Base-by-base conservation (phyloP, 2,797 vertebrate species). In the Serranus cabrilla region DNA sequence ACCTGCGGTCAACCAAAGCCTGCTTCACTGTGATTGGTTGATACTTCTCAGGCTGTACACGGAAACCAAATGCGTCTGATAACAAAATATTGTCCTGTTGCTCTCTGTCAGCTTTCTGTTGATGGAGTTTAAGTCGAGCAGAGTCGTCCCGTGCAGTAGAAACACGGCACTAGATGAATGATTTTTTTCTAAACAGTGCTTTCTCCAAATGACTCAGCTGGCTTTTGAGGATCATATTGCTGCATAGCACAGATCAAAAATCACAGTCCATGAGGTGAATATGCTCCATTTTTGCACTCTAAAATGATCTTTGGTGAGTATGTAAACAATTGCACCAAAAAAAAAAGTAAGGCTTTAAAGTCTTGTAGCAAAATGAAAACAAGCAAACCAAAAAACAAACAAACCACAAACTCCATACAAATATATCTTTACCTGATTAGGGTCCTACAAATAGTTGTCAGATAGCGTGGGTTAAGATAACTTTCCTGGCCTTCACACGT, bases 241-340 rank as follows among this genome's bases (percentile, higher is more conserved):
- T 80, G 56, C 14, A 55, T 4, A 65, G 49, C 56, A 75, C 37
- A 40, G 50, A 47, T 66, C 23, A 74, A 66, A 76, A 51, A 7
- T 23, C 43, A 51, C 55, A 62, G 23, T 45, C 68, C 66, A 69
- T 34, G 56, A 50, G 39, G 61, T 46, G 50, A 78, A 75, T 47
- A 39, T 61, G 39, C 51, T 72, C 43, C 3, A 55, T 49, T 64
- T 69, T 65, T 82, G 66, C 67, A 81, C 55, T 84, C 66, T 67
- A 67, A 85, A 78, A 81, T 70, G 7, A 85, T 91, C 91, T 93
- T 93, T 94, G 93, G 92, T 90, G 87, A 84, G 69, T 71, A 82
- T 86, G 87, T 93, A 92, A 93, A 92, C 87, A 82, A 80, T 60
- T 81, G 79, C 84, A 85, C 40, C 46, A 76, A 10, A 85, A 77